Conservation (phyloP, 1,140 invertebrate species). For the Agrypnia vestita region DNA sequence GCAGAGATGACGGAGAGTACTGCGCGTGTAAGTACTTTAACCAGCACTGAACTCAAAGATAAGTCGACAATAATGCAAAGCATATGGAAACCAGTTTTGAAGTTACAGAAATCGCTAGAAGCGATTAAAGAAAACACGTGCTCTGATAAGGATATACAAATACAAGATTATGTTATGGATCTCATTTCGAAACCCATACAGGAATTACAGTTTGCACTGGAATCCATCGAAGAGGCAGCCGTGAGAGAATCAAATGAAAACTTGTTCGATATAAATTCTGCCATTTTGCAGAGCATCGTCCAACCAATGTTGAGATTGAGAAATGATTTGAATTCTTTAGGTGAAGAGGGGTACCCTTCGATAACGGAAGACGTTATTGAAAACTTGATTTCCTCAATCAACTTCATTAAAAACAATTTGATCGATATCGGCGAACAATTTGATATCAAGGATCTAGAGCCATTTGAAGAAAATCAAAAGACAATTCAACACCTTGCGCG, state of each 20-base stretch:
- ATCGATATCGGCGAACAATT: conserved; percentile 61
- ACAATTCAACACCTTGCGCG: conserved; percentile 72
- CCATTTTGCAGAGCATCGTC: conserved; percentile 71
- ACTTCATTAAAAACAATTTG: conserved; percentile 65
- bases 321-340: conserved; percentile 69
- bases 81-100: conserved; percentile 66
- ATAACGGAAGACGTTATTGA: conserved; percentile 62
- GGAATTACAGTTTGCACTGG: conserved; percentile 66
- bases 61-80: conserved; percentile 62
- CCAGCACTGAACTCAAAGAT: conserved; percentile 46
- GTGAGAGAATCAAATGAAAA: conserved; percentile 70
- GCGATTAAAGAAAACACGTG: conserved; percentile 68
- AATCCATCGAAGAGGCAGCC: conserved; percentile 65
- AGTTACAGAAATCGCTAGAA: conserved; percentile 68
- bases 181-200: conserved; percentile 70
- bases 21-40: conserved; percentile 45
- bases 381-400: conserved; percentile 65
- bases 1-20: conserved; percentile 66
- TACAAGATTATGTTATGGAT: conserved; percentile 68
- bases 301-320: conserved; percentile 71
- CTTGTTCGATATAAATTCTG: conserved; percentile 68
- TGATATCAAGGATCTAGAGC: conserved; percentile 58
- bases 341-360: conserved; percentile 60
- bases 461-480: conserved; percentile 70
- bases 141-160: conserved; percentile 65